phyloP scores from a whole-genome alignment of 2,113 vertebrate genomes.

The Triplophysa dalaica region DNA sequence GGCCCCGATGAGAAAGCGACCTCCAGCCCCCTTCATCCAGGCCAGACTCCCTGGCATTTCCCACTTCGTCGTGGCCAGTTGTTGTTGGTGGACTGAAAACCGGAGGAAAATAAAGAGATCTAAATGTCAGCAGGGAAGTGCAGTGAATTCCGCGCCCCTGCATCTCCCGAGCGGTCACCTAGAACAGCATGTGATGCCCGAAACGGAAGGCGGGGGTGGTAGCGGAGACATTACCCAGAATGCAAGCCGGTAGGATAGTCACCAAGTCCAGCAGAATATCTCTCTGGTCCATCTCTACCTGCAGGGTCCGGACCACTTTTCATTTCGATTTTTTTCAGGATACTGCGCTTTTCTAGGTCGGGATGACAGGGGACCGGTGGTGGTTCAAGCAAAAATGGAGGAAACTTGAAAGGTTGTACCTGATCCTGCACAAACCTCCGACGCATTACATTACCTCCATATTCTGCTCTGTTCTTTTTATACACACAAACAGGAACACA shows the following conservation, averaged over 20 bases:
- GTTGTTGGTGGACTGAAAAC: conserved; percentile 79
- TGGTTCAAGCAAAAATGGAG: conserved; percentile 84
- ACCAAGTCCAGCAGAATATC: conserved; percentile 94
- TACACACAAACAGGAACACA: neutral
- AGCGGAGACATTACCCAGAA: conserved; percentile 92
- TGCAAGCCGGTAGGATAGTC: conserved; percentile 92
- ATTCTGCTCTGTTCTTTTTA: neutral
- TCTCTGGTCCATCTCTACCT: conserved; percentile 78
- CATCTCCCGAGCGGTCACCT: conserved; percentile 91
- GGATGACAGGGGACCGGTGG: conserved; percentile 85
- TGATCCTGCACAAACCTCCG: conserved; percentile 54
- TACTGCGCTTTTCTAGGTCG: conserved; percentile 91
- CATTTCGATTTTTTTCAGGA: conserved; percentile 98
- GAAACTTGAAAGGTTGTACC: conserved; percentile 93
- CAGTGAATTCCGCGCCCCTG: conserved; percentile 83
- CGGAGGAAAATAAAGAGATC: conserved; percentile 92
- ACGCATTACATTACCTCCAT: neutral
- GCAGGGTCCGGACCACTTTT: conserved; percentile 93
- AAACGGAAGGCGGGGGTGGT: conserved; percentile 85
- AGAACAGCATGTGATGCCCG: conserved; percentile 92
- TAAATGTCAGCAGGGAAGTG: conserved; percentile 90
- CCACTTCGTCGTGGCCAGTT: conserved; percentile 65
- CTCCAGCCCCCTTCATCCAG: conserved; percentile 20
- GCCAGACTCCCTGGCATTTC: conserved; percentile 62
- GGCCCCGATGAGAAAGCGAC: conserved; percentile 11